Conservation (phyloP, 2,888 invertebrate species). For the Nudaria mundana region DNA sequence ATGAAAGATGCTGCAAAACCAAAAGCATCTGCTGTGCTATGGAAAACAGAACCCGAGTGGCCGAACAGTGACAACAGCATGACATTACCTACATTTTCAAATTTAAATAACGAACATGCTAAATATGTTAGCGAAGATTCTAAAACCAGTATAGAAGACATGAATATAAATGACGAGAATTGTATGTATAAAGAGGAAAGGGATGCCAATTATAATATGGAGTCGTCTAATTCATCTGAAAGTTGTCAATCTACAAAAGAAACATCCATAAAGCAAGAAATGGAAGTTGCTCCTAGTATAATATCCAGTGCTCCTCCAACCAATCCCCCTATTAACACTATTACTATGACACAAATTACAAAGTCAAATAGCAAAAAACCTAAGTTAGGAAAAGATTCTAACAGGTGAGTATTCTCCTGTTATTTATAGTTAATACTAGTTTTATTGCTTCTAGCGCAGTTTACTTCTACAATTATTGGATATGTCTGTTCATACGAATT, state of each 20-base stretch:
- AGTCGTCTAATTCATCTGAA: slow-evolving; percentile 74
- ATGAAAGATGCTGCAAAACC: slow-evolving; percentile 73
- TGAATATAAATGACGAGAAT: slow-evolving; percentile 71
- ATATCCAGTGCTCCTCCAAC: slow-evolving; percentile 55
- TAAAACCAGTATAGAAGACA: slow-evolving; percentile 73
- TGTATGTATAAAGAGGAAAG: slow-evolving; percentile 73
- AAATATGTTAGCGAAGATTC: slow-evolving; percentile 75
- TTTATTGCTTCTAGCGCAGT: too few relatives aligned
- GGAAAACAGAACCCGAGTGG: slow-evolving; percentile 71
- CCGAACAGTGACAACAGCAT: slow-evolving; percentile 62
- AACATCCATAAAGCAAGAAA: slow-evolving; percentile 56
- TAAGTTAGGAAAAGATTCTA: slow-evolving; percentile 67
- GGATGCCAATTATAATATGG: slow-evolving; percentile 74
- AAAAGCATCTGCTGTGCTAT: slow-evolving; percentile 68
- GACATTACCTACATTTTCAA: slow-evolving; percentile 62
- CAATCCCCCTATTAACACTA: slow-evolving; percentile 55
- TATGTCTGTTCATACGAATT: too few relatives aligned
- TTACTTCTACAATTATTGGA: too few relatives aligned
- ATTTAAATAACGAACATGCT: slow-evolving; percentile 54
- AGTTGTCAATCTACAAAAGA: slow-evolving; percentile 76
- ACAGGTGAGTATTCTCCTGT: slow-evolving; percentile 45
- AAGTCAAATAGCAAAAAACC: slow-evolving; percentile 59
- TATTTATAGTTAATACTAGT: too few relatives aligned
- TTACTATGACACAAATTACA: slow-evolving; percentile 51
- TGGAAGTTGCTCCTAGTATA: slow-evolving; percentile 49